Evolutionary conservation across 2,113 vertebrate genomes (phyloP).

Genomic region (Rhinoderma darwinii): DNA sequence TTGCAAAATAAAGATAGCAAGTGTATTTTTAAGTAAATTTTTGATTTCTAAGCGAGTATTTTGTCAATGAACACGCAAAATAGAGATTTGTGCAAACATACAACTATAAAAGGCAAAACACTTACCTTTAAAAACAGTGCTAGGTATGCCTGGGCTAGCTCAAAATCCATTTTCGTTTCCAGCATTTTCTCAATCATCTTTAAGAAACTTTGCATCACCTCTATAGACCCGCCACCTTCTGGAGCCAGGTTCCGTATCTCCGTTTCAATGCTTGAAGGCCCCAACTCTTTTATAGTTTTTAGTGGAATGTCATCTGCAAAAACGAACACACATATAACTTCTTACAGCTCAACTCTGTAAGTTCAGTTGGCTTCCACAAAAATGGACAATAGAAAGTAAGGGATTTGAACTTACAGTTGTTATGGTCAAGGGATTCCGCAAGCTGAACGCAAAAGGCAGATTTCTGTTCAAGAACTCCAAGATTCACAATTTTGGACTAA

Average conservation of each 20-base stretch:
- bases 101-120: not conserved
- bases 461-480: conserved; percentile 83
- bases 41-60: too few species aligned
- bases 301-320: conserved; percentile 75
- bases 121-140: conserved; percentile 91
- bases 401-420: conserved; percentile 79
- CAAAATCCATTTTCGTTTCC: conserved; percentile 84
- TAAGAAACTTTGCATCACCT: conserved; percentile 84
- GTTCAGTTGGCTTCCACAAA: not conserved
- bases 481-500: conserved; percentile 87
- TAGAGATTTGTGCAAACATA: too few species aligned
- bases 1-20: too few species aligned
- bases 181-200: conserved; percentile 85
- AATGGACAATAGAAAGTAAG: not conserved
- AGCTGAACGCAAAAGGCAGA: conserved; percentile 82
- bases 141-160: conserved; percentile 91
- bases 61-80: too few species aligned
- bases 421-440: conserved; percentile 76
- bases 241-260: conserved; percentile 83
- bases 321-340: not conserved
- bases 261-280: conserved; percentile 82
- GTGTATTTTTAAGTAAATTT: too few species aligned
- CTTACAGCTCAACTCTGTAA: not conserved
- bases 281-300: conserved; percentile 79
- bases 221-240: conserved; percentile 80